Evolutionary conservation across 2,888 invertebrate species (phyloP).

Genomic region (Drosophila lutescens): DNA sequence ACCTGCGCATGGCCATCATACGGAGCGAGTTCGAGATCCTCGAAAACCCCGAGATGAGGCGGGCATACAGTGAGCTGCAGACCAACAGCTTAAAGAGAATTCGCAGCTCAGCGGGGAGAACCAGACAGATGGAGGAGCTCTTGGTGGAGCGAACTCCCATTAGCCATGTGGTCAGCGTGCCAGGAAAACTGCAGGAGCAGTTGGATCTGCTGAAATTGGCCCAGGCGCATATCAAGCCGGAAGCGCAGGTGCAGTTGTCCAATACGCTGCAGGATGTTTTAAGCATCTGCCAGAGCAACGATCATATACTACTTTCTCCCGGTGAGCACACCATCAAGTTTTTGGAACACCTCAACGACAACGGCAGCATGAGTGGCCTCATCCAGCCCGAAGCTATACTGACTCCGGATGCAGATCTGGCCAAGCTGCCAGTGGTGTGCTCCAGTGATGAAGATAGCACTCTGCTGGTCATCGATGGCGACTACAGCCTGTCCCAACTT

Average conservation of each 20-base stretch:
- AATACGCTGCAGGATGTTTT: conserved; percentile 82
- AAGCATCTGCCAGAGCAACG: conserved; percentile 82
- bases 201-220: conserved; percentile 84
- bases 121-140: conserved; percentile 1
- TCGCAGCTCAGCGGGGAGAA: conserved; percentile 22
- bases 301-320: conserved; percentile 85
- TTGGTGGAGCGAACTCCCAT: conserved; percentile 35
- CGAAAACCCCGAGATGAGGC: conserved; percentile 86
- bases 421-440: conserved; percentile 80
- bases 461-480: conserved; percentile 86
- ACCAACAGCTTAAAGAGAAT: conserved; percentile 58
- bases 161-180: conserved; percentile 84
- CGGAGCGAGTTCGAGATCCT: conserved; percentile 86
- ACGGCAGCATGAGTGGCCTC: conserved; percentile 79
- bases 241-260: conserved; percentile 84
- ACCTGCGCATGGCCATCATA: conserved; percentile 86
- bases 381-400: conserved; percentile 28
- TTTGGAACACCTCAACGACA: conserved; percentile 86
- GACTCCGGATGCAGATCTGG: conserved; percentile 5
- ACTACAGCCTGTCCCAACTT: conserved; percentile 85
- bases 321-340: conserved; percentile 85
- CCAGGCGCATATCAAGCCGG: conserved; percentile 81
- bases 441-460: conserved; percentile 85
- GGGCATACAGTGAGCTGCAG: conserved; percentile 83
- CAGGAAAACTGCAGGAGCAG: conserved; percentile 85